Conservation (phyloP, 2,888 invertebrate genomes). For the Pseudococcus jackbeardsleyi region DNA sequence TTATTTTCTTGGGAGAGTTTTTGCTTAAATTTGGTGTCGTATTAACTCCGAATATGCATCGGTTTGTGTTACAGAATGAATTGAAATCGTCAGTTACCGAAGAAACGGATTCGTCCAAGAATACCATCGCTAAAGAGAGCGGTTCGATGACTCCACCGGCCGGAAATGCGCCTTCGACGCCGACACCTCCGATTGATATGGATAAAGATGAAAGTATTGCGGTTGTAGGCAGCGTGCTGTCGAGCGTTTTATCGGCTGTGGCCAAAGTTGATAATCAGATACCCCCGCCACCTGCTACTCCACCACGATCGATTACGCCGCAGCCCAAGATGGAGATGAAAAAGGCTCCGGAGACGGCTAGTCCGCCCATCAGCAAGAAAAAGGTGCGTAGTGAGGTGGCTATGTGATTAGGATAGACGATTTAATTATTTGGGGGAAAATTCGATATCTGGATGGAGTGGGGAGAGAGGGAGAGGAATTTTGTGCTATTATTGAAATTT, state of each 20-base stretch:
- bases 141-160: not conserved
- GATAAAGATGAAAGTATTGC: not conserved
- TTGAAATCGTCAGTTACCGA: slow-evolving; percentile 24
- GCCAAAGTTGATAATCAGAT: not conserved
- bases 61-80: slow-evolving; percentile 18
- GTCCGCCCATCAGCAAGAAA: slow-evolving; percentile 65
- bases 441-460: too few species aligned
- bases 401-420: not conserved
- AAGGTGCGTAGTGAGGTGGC: slow-evolving; percentile 56
- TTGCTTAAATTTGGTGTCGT: not conserved
- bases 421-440: not conserved
- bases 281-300: slow-evolving; percentile 18
- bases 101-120: not conserved
- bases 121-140: not conserved
- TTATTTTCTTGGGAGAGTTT: not conserved
- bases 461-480: too few species aligned
- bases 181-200: not conserved
- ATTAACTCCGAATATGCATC: not conserved
- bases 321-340: slow-evolving; percentile 40
- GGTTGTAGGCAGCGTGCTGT: not conserved
- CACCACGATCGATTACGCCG: not conserved
- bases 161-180: not conserved
- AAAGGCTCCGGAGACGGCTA: slow-evolving; percentile 38
- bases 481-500: too few species aligned
- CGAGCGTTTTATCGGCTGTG: slow-evolving; percentile 10